Evolutionary conservation across 2,888 invertebrate species (phyloP), one percentile per base, ranked within the genome.

Genomic region (Lasioglossum figueresi): DNA sequence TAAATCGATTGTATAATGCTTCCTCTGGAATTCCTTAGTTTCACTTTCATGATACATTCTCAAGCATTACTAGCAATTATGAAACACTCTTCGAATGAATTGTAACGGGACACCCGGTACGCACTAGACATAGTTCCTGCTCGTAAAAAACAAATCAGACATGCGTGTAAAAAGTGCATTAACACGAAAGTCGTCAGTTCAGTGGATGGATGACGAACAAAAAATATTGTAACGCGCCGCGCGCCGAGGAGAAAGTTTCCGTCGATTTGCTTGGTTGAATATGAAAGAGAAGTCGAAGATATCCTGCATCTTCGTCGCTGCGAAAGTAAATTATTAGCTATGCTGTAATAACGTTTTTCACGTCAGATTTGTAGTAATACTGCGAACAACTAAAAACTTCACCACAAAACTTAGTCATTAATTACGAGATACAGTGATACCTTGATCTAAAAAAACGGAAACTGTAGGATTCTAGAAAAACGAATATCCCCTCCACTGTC

Each of bases 221-320:
- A 80, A 86, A 83, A 80, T 78, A 76, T 75, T 45, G 77, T 73
- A 84, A 77, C 59, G 48, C 23, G 48, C 48, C 23, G 48, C 23
- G 66, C 68, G 59, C 73, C 56, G 56, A 68, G 45, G 89, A 87
- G 89, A 90, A 90, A 90, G 89, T 84, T 76, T 80, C 79, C 40
- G 78, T 72, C 81, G 81, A 84, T 73, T 66, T 80, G 82, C 82
- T 79, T 80, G 76, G 73, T 45, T 82, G 81, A n/a, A 76, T 68
- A 43, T 34, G 68, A 59, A 76, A 76, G 82, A 77, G 71, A 68
- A 76, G 76, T 89, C 74, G 73, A 89, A 82, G 77, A 70, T 66
- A 76, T 72, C 75, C 68, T 80, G 37, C 45, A 71, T 79, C 79
- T 40, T 43, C 10, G 23, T 37, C 10, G 10, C 31, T n/a, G 19